phyloP scores from a whole-genome alignment of 2,113 vertebrate species.

The Tenrec ecaudatus region DNA sequence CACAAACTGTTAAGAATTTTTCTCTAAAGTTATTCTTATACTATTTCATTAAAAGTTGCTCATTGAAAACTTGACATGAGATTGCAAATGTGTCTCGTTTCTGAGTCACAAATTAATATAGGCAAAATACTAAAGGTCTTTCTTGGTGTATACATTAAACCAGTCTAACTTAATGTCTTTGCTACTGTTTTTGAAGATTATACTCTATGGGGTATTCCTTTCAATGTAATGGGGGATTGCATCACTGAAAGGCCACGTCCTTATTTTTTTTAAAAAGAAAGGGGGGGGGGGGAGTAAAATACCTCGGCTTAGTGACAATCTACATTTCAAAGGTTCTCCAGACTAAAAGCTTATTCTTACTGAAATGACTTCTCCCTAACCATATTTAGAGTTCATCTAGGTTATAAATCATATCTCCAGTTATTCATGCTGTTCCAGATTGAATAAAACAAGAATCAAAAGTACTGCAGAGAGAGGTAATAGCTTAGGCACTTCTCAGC shows the following conservation, averaged over 20 bases:
- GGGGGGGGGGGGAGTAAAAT: constrained; percentile 76
- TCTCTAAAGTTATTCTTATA: neutral
- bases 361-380: constrained; percentile 80
- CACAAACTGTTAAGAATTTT: constrained; percentile 20
- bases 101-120: constrained; percentile 49
- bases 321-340: constrained; percentile 83
- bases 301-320: constrained; percentile 78
- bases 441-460: constrained; percentile 76
- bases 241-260: constrained; percentile 65
- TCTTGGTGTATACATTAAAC: constrained; percentile 56
- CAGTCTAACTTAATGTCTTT: constrained; percentile 44
- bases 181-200: constrained; percentile 67
- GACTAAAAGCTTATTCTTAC: constrained; percentile 82
- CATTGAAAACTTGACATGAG: neutral
- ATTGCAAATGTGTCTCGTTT: constrained; percentile 31
- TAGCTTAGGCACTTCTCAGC: constrained; percentile 76
- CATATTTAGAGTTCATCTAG: constrained; percentile 80
- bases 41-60: constrained; percentile 44
- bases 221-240: constrained; percentile 72
- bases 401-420: constrained; percentile 81
- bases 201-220: constrained; percentile 54
- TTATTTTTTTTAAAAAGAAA: constrained; percentile 47
- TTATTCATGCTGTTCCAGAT: constrained; percentile 75
- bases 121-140: constrained; percentile 13
- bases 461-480: constrained; percentile 72